Base-by-base conservation (phyloP, 2,113 vertebrate genomes). In the Spheniscus mendiculus region DNA sequence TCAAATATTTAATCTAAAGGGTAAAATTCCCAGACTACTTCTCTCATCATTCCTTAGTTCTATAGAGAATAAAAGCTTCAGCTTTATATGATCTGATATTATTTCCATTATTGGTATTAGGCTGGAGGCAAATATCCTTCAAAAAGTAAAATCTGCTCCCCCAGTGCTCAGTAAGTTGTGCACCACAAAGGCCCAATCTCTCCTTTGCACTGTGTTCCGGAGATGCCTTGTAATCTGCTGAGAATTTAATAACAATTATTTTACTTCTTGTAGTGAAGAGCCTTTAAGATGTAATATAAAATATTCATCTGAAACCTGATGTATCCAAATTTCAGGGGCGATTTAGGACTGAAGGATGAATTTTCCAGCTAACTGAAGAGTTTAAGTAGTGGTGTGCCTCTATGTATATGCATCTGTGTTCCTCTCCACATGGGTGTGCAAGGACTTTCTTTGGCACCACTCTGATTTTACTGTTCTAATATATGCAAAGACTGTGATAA, bases 1-100 rank as follows among this genome's bases (percentile, higher is more conserved):
- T 98, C 98, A 98, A 98, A 99, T 98, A 98, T 98, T 98, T 98
- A 98, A 98, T 98, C 98, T 98, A 97, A 98, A 97, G 96, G 85
- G 94, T 94, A 96, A 98, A 98, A 98, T 98, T 98, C 98, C 98
- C 98, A 96, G 94, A 94, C 97, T 97, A 96, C 95, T 95, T 97
- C 95, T 98, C 96, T 98, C 98, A 98, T 98, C 96, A 95, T 96
- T 97, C 97, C 93, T 98, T 95, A 96, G 97, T 97, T 97, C 98
- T 98, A 8, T 72, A 76, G 97, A 98, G 97, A 98, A 98, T 98
- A 97, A 98, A 98, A 98, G 90, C 96, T 97, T 98, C 97, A 96
- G 74, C 96, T 98, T 98, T 97, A 98, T 98, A 98, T 91, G 97
- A 98, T 98, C 98, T 98, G 98, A 98, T 98, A 98, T 98, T 98